Base-by-base conservation (phyloP, 1,140 invertebrate species). In the Pseudomyrmex cubaensis region DNA sequence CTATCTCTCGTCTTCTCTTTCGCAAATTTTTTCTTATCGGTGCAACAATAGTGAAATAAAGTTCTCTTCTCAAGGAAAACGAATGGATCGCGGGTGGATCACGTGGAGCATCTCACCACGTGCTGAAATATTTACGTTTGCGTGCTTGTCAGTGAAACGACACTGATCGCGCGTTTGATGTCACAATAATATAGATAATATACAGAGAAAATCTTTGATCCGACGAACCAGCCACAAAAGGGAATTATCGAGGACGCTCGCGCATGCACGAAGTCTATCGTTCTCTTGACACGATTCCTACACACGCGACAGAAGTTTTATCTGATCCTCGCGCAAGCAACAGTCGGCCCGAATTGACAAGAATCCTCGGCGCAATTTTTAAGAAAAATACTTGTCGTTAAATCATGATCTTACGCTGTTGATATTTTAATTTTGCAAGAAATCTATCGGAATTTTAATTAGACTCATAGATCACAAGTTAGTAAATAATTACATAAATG, bases 151-250 rank as follows among this genome's bases (percentile, higher is more conserved):
- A 62, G 35, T 64, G 52, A 61, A 35, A 35, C 66, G 50, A 70
- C 67, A 70, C 15, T 59, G 64, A 85, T 78, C 63, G 69, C 66
- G 61, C 84, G 59, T 35, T 66, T 44, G 22, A 54, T 52, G 70
- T 70, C 61, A 82, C 66, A 83, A 61, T 54, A 73, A 88, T 84
- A 85, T 85, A 85, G 75, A 85, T 67, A 83, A 84, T 85, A 82
- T 84, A 88, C 56, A 84, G 78, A 85, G 82, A 85, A 84, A 86
- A 89, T 64, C 75, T 88, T 92, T 92, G 91, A 92, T 92, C 91
- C 91, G 92, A 92, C 88, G 90, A 92, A 92, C 90, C 91, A 92
- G 91, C 90, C 89, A 85, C 89, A 77, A 87, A 87, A 84, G 80
- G 70, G 78, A 77, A 17, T 82, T 35, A 66, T 80, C 75, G 75